Evolutionary conservation across 2,888 invertebrate genomes (phyloP).

Genomic region (Stegana nigrithorax): DNA sequence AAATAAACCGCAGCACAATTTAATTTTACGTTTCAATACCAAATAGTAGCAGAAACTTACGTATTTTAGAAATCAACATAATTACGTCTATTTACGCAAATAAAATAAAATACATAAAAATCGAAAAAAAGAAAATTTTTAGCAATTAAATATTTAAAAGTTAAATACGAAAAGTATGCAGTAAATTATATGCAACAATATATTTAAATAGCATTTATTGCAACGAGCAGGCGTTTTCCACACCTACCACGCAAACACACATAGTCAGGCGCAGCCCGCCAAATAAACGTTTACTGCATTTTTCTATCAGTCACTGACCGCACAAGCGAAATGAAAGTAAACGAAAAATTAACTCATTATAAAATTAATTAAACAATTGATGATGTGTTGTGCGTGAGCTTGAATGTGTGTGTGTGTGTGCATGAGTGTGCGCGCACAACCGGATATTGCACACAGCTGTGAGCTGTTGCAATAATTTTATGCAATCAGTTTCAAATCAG

Average conservation of each 20-base stretch:
- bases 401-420: slow-evolving; percentile 14
- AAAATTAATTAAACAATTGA: slow-evolving; percentile 64
- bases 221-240: too few relatives aligned
- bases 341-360: slow-evolving; percentile 61
- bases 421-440: slow-evolving; percentile 4
- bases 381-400: slow-evolving; percentile 18
- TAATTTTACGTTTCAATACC: background rate
- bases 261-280: background rate
- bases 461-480: slow-evolving; percentile 11
- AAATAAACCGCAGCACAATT: slow-evolving; percentile 16
- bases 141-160: slow-evolving; percentile 8
- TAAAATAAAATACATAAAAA: background rate
- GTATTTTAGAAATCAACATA: slow-evolving; percentile 6
- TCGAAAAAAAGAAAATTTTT: background rate
- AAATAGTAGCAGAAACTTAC: background rate
- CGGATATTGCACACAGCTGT: slow-evolving; percentile 15
- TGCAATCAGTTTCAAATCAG: slow-evolving; percentile 19
- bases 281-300: background rate
- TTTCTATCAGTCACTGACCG: background rate
- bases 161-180: background rate
- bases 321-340: background rate
- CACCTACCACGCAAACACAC: slow-evolving; percentile 9
- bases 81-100: background rate
- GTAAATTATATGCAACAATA: background rate
- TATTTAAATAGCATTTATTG: too few relatives aligned